Evolutionary conservation across 2,113 vertebrate species (phyloP).

Genomic region (Hiodon tergisus): DNA sequence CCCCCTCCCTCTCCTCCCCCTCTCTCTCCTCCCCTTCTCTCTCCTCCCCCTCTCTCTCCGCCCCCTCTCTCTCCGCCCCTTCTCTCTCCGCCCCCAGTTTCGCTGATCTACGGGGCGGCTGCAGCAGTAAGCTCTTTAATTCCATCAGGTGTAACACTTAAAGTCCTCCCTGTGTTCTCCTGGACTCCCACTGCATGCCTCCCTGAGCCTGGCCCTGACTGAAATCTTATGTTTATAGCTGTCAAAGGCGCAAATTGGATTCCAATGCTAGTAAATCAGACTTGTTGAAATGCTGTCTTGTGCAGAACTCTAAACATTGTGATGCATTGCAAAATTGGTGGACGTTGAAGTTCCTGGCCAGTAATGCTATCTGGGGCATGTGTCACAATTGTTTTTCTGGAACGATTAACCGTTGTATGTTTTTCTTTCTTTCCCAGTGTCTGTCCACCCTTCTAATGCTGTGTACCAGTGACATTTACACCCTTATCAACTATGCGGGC

Average conservation of each 20-base stretch:
- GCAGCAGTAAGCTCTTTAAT: no score
- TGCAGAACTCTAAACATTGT: background rate
- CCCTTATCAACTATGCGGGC: constrained; percentile 75
- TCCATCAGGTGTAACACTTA: no score
- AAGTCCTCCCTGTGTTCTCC: no score
- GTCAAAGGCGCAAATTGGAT: no score
- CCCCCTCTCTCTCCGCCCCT: background rate
- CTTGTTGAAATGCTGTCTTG: background rate
- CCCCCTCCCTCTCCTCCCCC: background rate
- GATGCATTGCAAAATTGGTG: no score
- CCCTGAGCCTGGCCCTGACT: no score
- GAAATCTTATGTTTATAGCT: no score
- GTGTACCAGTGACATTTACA: constrained; percentile 76
- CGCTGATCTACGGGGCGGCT: no score
- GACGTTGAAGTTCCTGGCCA: no score
- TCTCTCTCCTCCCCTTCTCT: background rate
- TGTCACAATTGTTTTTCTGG: background rate
- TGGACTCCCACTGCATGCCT: no score
- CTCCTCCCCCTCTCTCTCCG: background rate
- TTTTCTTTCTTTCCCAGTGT: constrained; percentile 45
- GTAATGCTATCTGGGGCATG: no score
- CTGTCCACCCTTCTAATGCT: constrained; percentile 73
- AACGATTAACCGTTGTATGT: background rate
- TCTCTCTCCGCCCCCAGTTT: background rate
- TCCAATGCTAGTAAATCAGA: no score